phyloP scores from a whole-genome alignment of 2,888 invertebrate species.

The Drosophila anomelani region DNA sequence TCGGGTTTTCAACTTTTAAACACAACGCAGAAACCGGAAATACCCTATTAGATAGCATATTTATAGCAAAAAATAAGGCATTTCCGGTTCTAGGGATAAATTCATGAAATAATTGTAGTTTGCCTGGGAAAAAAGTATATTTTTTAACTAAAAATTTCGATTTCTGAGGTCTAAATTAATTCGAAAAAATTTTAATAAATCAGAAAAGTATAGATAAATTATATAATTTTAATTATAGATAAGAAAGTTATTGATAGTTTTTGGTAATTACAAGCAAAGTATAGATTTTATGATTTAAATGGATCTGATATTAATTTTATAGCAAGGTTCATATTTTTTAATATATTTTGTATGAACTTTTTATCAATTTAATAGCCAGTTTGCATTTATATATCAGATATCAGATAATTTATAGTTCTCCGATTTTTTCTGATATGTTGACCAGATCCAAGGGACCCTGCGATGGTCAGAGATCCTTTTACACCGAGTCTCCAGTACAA shows the following conservation, averaged over 20 bases:
- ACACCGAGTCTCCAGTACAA: slow-evolving; percentile 4
- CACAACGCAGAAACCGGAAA: background rate
- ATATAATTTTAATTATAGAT: too few relatives aligned
- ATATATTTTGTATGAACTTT: too few relatives aligned
- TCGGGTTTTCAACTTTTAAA: background rate
- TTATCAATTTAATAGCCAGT: too few relatives aligned
- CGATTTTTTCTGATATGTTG: background rate
- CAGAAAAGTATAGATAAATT: background rate
- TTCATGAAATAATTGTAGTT: background rate
- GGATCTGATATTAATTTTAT: background rate
- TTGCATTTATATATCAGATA: background rate
- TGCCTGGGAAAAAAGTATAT: background rate
- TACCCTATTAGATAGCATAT: slow-evolving; percentile 3
- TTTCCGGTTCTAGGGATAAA: background rate
- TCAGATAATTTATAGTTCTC: background rate
- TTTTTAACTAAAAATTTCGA: background rate
- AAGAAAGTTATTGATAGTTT: background rate
- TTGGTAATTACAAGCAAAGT: background rate
- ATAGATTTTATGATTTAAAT: background rate
- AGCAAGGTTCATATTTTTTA: background rate
- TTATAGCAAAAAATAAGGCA: background rate
- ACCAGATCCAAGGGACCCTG: slow-evolving; percentile 4
- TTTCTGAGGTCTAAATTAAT: background rate
- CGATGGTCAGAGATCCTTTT: background rate
- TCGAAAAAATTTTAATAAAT: background rate